Evolutionary conservation across 1,140 invertebrate species (phyloP), one percentile per base, ranked within the genome.

Genomic region (Pararge aegeria): DNA sequence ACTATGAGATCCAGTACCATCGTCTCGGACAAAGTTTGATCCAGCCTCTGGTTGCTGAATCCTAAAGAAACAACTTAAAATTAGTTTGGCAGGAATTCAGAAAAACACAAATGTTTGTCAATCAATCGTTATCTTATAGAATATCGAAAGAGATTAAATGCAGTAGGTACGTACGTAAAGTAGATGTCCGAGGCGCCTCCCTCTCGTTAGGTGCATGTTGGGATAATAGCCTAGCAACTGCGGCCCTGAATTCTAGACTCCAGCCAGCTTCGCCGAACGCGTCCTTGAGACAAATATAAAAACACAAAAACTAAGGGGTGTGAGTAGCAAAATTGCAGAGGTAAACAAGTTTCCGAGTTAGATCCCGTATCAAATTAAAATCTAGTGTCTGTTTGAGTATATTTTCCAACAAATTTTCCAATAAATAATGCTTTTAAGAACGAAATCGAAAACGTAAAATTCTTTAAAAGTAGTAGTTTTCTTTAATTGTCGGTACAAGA

Each of bases 1-100:
- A 90, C 89, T 40, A 92, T 91, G 55, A 92, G 78, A 61, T 92
- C 91, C 48, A 92, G 73, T 18, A 92, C 83, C 89, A 92, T 89
- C 1, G 89, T 87, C 61, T 91, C 87, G 2, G 86, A 86, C 27
- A 87, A 66, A 0, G 70, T 75, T 56, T 80, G 75, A 55, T 87
- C 83, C 42, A 85, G 57, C 0, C 83, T 69, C 21, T 76, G 70
- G 49, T 70, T 78, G 50, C 62, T 77, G 5, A 67, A 19, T 27
- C 72, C 79, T 85, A 50, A 0, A 46, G 18, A 9, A 46, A 51
- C 44, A 49, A 10, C 4, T 1, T 12, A 34, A 7, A 12, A 34
- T 34, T 24, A 24, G 24, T 7, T 24, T 24, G 24, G 24, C n/a
- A n/a, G n/a, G n/a, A n/a, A n/a, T n/a, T n/a, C n/a, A n/a, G n/a